Evolutionary conservation across 2,888 invertebrate species (phyloP), one percentile per base, ranked within the genome.

Genomic region (Coremacera marginata): DNA sequence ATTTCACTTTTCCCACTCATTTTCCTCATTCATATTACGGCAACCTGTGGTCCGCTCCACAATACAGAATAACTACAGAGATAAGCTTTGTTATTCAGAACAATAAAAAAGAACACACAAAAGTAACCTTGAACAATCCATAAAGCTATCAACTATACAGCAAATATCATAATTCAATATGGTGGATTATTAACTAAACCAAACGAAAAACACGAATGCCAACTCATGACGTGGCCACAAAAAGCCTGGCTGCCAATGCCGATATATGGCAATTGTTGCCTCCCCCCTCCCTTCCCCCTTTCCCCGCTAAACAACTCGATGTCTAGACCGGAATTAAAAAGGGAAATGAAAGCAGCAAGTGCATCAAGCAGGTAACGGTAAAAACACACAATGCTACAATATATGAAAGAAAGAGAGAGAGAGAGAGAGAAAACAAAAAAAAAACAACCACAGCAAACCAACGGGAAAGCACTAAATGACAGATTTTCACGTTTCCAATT

Each of bases 301-400:
- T 5, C 3, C 31, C 31, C 3, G 3, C 31, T 5, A 11, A 1
- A 19, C 72, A 62, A 72, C 9, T n/a, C 52, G 65, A 11, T 63
- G 79, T 78, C 77, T 79, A 75, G 78, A 79, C 78, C 76, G 78
- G 78, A 79, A 77, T 67, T 68, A 27, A 60, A 79, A 75, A 52
- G 67, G 78, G 77, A 79, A 79, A 79, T 78, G 76, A 73, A 76
- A 70, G 62, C 70, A 68, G 62, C 49, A 67, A 67, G 63, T 72
- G 49, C 60, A 60, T 27, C 60, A 60, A 27, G 1, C 25, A 60
- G 57, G 19, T 27, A 9, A 7, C 11, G 25, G 44, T 14, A 37
- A 11, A 34, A 68, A 11, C 44, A 52, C 49, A 16, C 11, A 49
- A 25, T 49, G 16, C 3, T 4, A 4, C 3, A 31, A n/a, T n/a